Evolutionary conservation across 1,140 invertebrate genomes (phyloP).

Genomic region (Apis laboriosa): DNA sequence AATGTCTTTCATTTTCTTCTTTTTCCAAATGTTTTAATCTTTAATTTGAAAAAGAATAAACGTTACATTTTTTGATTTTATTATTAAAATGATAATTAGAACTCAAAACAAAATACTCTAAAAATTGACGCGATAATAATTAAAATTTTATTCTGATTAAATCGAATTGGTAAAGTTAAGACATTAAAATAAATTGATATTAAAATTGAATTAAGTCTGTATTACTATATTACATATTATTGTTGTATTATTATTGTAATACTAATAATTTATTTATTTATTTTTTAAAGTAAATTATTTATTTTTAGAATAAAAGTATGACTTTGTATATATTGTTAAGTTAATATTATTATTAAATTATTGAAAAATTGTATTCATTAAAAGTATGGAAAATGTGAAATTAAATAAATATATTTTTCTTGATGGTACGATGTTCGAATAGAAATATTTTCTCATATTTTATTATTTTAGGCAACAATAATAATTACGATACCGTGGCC

Average conservation of each 20-base stretch:
- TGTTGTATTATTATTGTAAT: not conserved
- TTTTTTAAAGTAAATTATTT: not conserved
- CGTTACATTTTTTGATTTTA: too few relatives aligned
- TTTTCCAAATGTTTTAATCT: too few relatives aligned
- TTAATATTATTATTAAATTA: not conserved
- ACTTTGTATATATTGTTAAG: not conserved
- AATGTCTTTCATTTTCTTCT: too few relatives aligned
- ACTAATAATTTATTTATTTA: not conserved
- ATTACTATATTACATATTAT: too few relatives aligned
- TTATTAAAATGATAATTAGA: too few relatives aligned
- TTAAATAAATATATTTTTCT: not conserved
- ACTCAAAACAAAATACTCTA: too few relatives aligned
- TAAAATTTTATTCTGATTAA: too few relatives aligned
- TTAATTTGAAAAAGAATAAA: too few relatives aligned
- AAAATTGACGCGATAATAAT: too few relatives aligned
- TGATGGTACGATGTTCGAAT: not conserved
- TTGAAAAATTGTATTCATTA: not conserved
- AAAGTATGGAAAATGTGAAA: not conserved
- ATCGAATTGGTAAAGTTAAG: not conserved
- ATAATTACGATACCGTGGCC: not conserved
- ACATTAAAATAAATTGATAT: not conserved
- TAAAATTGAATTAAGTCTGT: not conserved
- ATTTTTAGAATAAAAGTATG: not conserved
- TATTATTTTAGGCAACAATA: conserved; percentile 3
- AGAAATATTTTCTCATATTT: conserved; percentile 5